These are phyloP conservation scores for Periophthalmus modestus DNA, from an alignment of 2,113 vertebrate genomes.

Conservation along the genomic window DNA sequence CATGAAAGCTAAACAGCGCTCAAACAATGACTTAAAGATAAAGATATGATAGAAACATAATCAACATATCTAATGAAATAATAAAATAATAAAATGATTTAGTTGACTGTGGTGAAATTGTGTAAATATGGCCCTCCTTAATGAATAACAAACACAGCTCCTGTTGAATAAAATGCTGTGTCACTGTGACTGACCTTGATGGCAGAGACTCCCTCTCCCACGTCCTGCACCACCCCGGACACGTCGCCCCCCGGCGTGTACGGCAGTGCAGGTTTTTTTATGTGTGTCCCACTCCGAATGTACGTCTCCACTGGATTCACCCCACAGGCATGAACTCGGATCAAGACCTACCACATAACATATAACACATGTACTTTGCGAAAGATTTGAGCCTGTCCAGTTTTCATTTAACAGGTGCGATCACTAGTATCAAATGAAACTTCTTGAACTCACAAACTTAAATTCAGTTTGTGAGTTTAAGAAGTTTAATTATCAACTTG, in stretches of 20 bases:
- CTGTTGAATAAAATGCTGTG: neutral
- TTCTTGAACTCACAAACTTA: too few species aligned
- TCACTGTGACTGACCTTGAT: slow-evolving; percentile 79
- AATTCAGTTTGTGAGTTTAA: too few species aligned
- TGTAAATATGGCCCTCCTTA: neutral
- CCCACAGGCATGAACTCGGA: slow-evolving; percentile 87
- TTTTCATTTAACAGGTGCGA: too few species aligned
- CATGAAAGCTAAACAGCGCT: too few species aligned
- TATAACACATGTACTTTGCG: neutral
- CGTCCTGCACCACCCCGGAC: slow-evolving; percentile 81
- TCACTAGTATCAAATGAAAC: too few species aligned
- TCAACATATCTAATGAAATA: neutral
- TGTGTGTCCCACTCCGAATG: slow-evolving; percentile 81
- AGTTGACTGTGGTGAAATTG: neutral
- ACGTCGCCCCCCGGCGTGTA: slow-evolving; percentile 88
- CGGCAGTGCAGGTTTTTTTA: slow-evolving; percentile 79
- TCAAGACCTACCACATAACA: slow-evolving; percentile 80
- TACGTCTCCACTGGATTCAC: slow-evolving; percentile 95
- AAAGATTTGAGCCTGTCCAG: neutral
- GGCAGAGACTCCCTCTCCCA: slow-evolving; percentile 78
- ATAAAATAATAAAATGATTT: too few species aligned
- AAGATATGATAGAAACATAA: neutral
- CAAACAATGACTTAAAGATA: too few species aligned
- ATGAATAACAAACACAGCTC: neutral
- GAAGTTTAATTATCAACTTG: neutral